Percentiles rank a stretch among this genome's conserved stretches.
Conservation (phyloP, 2,113 vertebrate genomes). For the Pseudopipra pipra region DNA sequence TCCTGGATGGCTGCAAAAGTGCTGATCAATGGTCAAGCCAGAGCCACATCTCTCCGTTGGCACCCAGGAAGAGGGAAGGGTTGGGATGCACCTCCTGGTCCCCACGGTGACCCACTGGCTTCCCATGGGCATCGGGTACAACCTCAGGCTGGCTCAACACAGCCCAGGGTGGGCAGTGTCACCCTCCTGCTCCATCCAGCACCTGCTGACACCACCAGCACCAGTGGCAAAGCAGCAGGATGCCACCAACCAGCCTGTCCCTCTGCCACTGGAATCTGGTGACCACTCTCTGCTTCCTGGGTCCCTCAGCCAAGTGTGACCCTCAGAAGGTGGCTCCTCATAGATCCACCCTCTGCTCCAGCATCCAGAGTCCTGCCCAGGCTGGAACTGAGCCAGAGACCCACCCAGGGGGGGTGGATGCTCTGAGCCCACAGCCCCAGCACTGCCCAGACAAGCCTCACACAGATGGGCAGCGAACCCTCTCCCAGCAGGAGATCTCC, state of each 20-base stretch:
- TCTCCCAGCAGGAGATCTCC: not conserved
- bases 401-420: not conserved
- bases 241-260: not conserved
- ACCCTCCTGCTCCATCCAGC: not conserved
- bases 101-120: fast-evolving
- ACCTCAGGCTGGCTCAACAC: fast-evolving
- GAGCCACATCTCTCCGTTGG: not conserved
- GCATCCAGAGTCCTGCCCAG: fast-evolving
- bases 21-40: too few species aligned
- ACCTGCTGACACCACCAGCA: too few species aligned
- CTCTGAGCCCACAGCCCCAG: fast-evolving
- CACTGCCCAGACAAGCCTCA: not conserved
- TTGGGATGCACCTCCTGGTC: not conserved
- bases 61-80: not conserved
- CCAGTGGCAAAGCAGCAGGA: not conserved
- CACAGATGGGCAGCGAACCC: fast-evolving
- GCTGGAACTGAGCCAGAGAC: not conserved
- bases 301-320: fast-evolving
- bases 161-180: fast-evolving
- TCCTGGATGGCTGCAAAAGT: not conserved
- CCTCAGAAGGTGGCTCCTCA: fast-evolving
- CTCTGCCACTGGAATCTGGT: not conserved
- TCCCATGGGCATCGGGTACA: not conserved
- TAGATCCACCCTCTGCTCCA: fast-evolving
- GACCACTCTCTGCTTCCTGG: not conserved